Percentiles rank a stretch among this genome's conserved stretches.
Evolutionary conservation across 2,888 invertebrate genomes (phyloP).

Genomic region (Agrilus biguttatus): DNA sequence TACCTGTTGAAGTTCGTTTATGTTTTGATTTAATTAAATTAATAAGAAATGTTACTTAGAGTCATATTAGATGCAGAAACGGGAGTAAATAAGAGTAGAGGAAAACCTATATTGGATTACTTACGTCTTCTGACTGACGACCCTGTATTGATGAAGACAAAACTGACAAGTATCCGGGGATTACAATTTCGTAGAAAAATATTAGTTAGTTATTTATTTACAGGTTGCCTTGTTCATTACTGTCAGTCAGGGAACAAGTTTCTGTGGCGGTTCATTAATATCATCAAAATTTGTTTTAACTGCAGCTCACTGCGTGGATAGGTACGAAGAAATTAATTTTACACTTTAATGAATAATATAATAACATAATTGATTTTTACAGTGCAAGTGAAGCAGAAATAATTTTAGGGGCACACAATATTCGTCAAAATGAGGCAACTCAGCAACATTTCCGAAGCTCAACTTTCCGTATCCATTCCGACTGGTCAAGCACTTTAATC

Average conservation of each 20-base stretch:
- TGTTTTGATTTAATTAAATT: no score
- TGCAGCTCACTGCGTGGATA: conserved; percentile 6
- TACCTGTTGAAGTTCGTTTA: no score
- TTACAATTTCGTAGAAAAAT: no score
- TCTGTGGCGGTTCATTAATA: conserved; percentile 5
- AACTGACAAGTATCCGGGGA: no score
- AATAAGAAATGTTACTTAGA: no score
- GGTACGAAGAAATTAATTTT: background rate
- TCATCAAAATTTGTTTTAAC: conserved; percentile 2
- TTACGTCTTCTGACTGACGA: no score
- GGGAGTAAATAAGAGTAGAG: no score
- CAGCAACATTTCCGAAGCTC: conserved; percentile 12
- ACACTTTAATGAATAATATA: background rate
- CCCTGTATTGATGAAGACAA: no score
- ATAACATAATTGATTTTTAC: background rate
- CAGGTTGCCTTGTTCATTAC: conserved; percentile 1
- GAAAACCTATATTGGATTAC: no score
- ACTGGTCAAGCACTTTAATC: conserved; percentile 3
- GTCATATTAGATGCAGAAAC: no score
- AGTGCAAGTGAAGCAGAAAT: conserved; percentile 12
- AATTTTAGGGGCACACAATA: conserved; percentile 17
- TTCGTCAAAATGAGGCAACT: conserved; percentile 17
- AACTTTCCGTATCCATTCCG: conserved; percentile 9
- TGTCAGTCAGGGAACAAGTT: background rate
- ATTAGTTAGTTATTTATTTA: background rate